These are phyloP conservation scores for Mobula hypostoma DNA, from an alignment of 2,113 vertebrate genomes.

Conservation along the genomic window DNA sequence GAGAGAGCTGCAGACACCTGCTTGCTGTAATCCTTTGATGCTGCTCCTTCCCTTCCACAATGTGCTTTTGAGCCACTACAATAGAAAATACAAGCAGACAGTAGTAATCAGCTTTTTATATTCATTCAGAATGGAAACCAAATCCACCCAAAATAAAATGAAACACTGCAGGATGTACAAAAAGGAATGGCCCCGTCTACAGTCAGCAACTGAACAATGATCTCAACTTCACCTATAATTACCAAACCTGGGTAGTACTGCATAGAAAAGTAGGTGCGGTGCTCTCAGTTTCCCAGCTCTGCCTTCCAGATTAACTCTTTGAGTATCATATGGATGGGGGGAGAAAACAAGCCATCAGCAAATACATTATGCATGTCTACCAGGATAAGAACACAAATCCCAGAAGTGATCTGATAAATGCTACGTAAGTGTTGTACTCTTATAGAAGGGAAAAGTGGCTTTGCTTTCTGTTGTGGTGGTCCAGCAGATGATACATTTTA, in stretches of 20 bases:
- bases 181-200: background rate
- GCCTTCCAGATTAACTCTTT: background rate
- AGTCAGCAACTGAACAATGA: conserved; percentile 19
- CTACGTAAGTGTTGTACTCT: background rate
- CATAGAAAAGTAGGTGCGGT: background rate
- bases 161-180: conserved; percentile 15
- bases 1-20: background rate
- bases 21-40: conserved; percentile 31
- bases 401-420: background rate
- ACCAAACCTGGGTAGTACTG: background rate
- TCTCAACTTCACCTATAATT: conserved; percentile 13
- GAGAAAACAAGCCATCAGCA: background rate
- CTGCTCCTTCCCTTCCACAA: conserved; percentile 34
- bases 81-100: conserved; percentile 23
- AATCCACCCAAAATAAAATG: conserved; percentile 22
- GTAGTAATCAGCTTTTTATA: conserved; percentile 2
- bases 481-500: background rate
- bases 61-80: conserved; percentile 30
- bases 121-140: conserved; percentile 8
- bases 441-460: background rate
- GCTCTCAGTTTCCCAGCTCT: background rate
- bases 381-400: no score
- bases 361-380: background rate
- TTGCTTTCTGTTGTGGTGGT: background rate
- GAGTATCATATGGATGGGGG: no score